Base-by-base conservation (phyloP, 1,140 invertebrate species). In the Heliconius hewitsoni region DNA sequence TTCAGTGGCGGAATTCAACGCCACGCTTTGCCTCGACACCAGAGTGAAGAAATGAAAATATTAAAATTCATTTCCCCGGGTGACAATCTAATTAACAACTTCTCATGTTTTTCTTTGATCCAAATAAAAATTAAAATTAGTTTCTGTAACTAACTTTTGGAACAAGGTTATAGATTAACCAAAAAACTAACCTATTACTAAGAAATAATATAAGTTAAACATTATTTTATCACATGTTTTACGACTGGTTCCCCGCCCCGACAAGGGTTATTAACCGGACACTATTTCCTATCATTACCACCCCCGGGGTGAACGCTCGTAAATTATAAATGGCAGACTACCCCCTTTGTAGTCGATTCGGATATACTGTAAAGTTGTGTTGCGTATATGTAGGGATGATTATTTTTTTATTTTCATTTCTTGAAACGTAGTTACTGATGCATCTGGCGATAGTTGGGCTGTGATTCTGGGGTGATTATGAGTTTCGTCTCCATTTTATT, bases 221-320 rank as follows among this genome's bases (percentile, higher is more conserved):
- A 27, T 30, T 66, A 27, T 66, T 66, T 66, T 66, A 66, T 66
- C 60, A 72, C 71, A 39, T 72, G 37, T 72, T 73, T 73, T 57
- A 78, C 52, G 77, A 78, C 55, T 34, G 50, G 71, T 42, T 74
- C 57, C 23, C 37, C 71, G 55, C 72, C 77, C 55, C 71, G 71
- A 37, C 71, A 34, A 30, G 71, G 73, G 60, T 71, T 73, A 75
- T 79, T 79, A 79, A 76, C 78, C 78, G 74, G 73, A 79, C 77
- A 74, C 73, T 37, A 72, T 79, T 72, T 23, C 66, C 60, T 73
- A 71, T 74, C 66, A 79, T 79, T 79, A 71, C 71, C 66, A 76
- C 74, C 76, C 76, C 30, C 19, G 23, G 75, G 75, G 57, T 76
- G 60, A 76, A 76, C 1, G 76, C 50, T 77, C 76, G 70, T 77